Percentiles rank a stretch among this genome's conserved stretches.
These are phyloP conservation scores for Mechanitis messenoides DNA, from an alignment of 2,888 invertebrate genomes.

Conservation along the genomic window DNA sequence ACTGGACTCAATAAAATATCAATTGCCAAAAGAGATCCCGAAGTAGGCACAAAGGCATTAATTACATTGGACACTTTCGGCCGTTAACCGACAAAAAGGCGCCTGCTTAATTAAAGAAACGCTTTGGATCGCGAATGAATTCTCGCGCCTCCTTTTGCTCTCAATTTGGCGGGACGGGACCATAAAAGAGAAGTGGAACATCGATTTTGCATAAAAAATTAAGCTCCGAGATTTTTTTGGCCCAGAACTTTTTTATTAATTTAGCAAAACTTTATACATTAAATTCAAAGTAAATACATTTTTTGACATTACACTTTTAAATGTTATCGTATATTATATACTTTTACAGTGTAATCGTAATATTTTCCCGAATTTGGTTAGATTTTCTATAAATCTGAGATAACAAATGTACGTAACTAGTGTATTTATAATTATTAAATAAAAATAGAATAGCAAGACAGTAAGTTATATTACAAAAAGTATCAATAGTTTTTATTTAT, in stretches of 20 bases:
- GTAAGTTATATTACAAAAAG: background rate
- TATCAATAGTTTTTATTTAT: too few species aligned
- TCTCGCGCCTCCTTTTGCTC: constrained; percentile 42
- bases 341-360: background rate
- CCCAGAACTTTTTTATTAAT: constrained; percentile 15
- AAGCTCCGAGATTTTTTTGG: constrained; percentile 9
- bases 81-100: constrained; percentile 52
- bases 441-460: background rate
- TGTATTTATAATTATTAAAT: too few species aligned
- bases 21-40: constrained; percentile 21
- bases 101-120: constrained; percentile 57
- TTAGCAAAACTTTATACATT: constrained; percentile 7
- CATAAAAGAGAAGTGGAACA: constrained; percentile 56
- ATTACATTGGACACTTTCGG: constrained; percentile 36
- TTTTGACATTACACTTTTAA: background rate
- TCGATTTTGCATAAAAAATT: constrained; percentile 56
- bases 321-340: background rate
- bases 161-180: constrained; percentile 45
- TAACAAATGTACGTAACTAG: too few species aligned
- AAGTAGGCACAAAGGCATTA: constrained; percentile 26
- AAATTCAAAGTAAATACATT: constrained; percentile 1
- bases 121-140: constrained; percentile 53
- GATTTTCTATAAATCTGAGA: too few species aligned
- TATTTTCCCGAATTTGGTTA: background rate
- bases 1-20: constrained; percentile 25